Conservation (phyloP, 1,140 invertebrate genomes). For the Gonatopus flavifemur region DNA sequence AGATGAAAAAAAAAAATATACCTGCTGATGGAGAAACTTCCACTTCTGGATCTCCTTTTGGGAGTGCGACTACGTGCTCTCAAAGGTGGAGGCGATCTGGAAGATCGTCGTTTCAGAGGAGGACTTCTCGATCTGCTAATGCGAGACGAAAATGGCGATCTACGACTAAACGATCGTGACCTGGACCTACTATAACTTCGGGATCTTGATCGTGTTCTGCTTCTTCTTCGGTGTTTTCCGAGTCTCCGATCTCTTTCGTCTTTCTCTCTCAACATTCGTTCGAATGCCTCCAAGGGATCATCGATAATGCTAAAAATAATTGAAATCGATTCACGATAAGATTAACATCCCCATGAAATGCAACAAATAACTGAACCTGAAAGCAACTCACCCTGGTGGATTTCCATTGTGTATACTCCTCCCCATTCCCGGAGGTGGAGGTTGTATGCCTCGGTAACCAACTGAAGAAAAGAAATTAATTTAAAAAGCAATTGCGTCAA, state of each 20-base stretch:
- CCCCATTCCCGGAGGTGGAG: conserved; percentile 50
- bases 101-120: conserved; percentile 42
- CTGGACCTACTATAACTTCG: conserved; percentile 59
- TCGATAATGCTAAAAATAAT: conserved; percentile 66
- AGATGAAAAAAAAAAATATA: conserved; percentile 21
- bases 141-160: conserved; percentile 44
- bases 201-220: conserved; percentile 54
- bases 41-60: conserved; percentile 53
- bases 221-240: conserved; percentile 64
- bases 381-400: conserved; percentile 46
- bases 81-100: conserved; percentile 46
- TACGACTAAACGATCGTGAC: conserved; percentile 51
- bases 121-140: conserved; percentile 52
- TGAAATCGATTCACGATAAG: conserved; percentile 7
- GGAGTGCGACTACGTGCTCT: conserved; percentile 55
- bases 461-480: conserved; percentile 32
- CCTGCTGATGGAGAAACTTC: conserved; percentile 61
- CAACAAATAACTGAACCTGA: neutral
- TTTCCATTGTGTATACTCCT: conserved; percentile 54
- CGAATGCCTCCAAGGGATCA: conserved; percentile 82
- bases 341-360: neutral
- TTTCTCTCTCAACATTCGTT: conserved; percentile 81
- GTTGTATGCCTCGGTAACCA: conserved; percentile 51
- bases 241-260: conserved; percentile 71
- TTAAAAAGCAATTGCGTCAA: no score